phyloP scores from a whole-genome alignment of 2,113 vertebrate genomes.

The Ammodytes marinus region DNA sequence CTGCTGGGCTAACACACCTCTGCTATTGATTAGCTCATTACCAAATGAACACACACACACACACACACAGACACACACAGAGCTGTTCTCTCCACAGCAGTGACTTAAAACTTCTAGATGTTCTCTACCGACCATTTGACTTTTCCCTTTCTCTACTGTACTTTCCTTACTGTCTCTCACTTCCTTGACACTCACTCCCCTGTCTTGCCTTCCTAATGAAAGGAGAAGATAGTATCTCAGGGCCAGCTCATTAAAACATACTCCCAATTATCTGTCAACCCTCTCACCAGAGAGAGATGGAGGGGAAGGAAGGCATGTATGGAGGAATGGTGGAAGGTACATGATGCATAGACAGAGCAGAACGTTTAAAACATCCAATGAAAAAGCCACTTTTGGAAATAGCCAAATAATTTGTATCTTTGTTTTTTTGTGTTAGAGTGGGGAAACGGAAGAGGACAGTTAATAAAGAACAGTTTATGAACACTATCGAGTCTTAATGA shows the following conservation, averaged over 20 bases:
- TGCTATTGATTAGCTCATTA: slow-evolving; percentile 73
- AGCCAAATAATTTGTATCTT: slow-evolving; percentile 1
- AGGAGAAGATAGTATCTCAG: slow-evolving; percentile 61
- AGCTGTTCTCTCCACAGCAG: slow-evolving; percentile 7
- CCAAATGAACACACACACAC: slow-evolving; percentile 43
- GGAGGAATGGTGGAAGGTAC: neutral
- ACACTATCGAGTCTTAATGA: slow-evolving; percentile 61
- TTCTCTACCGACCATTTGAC: slow-evolving; percentile 16
- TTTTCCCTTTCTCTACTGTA: neutral
- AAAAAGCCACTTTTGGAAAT: slow-evolving; percentile 17
- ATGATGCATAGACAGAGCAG: neutral
- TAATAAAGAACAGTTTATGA: slow-evolving; percentile 67
- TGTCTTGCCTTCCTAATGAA: slow-evolving; percentile 60
- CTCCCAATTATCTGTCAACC: slow-evolving; percentile 68
- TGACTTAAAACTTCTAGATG: slow-evolving; percentile 28
- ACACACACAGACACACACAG: neutral
- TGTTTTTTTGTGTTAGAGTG: neutral
- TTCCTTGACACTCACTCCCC: slow-evolving; percentile 21
- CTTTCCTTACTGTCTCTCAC: neutral
- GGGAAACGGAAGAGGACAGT: slow-evolving; percentile 32
- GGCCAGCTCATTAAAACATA: slow-evolving; percentile 68
- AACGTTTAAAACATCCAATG: neutral
- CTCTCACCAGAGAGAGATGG: slow-evolving; percentile 39
- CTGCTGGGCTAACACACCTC: slow-evolving; percentile 46
- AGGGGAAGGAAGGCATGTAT: slow-evolving; percentile 8